Evolutionary conservation across 2,113 vertebrate genomes (phyloP).

Genomic region (Muntiacus reevesi): DNA sequence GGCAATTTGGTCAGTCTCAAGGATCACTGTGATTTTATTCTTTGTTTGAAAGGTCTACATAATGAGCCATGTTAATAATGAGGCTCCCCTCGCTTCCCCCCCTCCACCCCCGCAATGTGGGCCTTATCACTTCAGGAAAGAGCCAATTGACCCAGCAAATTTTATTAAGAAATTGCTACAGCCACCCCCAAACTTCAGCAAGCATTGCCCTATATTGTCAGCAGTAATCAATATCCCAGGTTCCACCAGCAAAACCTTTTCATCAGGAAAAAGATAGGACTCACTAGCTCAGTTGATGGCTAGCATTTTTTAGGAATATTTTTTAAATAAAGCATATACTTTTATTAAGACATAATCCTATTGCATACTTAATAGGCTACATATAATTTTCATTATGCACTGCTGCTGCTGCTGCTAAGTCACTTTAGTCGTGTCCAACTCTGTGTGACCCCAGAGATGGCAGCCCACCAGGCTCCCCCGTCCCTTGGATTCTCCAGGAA

Average conservation of each 20-base stretch:
- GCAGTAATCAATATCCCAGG: neutral
- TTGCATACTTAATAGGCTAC: neutral
- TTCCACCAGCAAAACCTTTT: neutral
- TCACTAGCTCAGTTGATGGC: neutral
- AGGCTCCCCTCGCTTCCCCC: fast-evolving
- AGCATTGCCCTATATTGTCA: neutral
- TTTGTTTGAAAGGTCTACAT: neutral
- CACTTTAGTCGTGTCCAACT: no score
- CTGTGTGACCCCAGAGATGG: no score
- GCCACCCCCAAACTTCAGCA: neutral
- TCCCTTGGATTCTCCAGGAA: no score
- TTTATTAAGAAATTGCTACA: neutral
- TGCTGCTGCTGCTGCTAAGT: neutral
- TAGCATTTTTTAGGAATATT: neutral
- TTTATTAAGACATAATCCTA: neutral
- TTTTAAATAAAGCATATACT: neutral
- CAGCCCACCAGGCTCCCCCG: no score
- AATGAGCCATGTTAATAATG: neutral
- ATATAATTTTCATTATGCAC: neutral
- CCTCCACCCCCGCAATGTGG: neutral
- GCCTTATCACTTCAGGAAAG: neutral
- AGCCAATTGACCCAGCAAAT: neutral
- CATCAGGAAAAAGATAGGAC: neutral
- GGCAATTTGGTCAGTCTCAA: neutral
- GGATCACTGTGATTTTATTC: neutral